phyloP scores from a whole-genome alignment of 2,113 vertebrate species.

The Menura novaehollandiae region DNA sequence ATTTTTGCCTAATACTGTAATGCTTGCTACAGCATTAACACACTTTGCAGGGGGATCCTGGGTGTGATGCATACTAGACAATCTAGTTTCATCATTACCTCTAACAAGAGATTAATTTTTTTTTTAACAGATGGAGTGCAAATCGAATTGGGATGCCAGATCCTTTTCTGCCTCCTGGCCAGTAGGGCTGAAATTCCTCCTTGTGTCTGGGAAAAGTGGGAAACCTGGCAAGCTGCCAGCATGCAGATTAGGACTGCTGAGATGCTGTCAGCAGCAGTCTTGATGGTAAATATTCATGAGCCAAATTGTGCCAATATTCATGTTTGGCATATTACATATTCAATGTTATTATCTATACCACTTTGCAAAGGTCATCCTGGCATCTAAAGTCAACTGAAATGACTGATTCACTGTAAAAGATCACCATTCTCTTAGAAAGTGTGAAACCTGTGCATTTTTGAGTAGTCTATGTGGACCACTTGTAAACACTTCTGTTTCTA shows the following conservation, averaged over 20 bases:
- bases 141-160: not conserved
- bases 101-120: not conserved
- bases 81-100: not conserved
- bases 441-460: constrained; percentile 10
- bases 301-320: constrained; percentile 40
- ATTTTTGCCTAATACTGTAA: not conserved
- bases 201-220: not conserved
- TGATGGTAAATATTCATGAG: constrained; percentile 60
- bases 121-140: not conserved
- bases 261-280: constrained; percentile 42
- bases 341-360: constrained; percentile 23
- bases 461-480: not conserved
- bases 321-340: constrained; percentile 23
- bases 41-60: not conserved
- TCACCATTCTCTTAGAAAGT: not conserved
- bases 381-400: constrained; percentile 23
- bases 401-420: constrained; percentile 12
- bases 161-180: not conserved
- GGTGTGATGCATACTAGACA: not conserved
- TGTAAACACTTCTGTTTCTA: constrained; percentile 33
- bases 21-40: not conserved
- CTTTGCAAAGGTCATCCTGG: constrained; percentile 31
- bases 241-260: constrained; percentile 15
- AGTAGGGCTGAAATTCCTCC: not conserved
- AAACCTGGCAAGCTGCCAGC: constrained; percentile 38